These are phyloP conservation scores for Lordiphosa clarofinis DNA, from an alignment of 1,140 invertebrate genomes.

Conservation along the genomic window DNA sequence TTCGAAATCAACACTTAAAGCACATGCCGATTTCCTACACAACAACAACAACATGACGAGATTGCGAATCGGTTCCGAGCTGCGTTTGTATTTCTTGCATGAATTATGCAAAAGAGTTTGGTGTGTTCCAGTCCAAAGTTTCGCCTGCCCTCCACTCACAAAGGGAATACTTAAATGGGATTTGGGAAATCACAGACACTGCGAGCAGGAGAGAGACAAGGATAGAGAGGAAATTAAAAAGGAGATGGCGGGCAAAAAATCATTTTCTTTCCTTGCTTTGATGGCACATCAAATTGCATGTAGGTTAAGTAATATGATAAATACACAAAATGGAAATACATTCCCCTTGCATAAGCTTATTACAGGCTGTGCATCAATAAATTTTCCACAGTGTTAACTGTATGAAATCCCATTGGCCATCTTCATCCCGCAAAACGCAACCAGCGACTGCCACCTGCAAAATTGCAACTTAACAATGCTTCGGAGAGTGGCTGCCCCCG, in stretches of 20 bases:
- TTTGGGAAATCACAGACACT: slow-evolving; percentile 65
- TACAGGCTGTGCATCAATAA: slow-evolving; percentile 60
- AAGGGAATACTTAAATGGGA: slow-evolving; percentile 74
- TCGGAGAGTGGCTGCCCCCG: slow-evolving; percentile 27
- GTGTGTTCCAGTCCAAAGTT: slow-evolving; percentile 20
- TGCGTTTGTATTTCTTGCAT: slow-evolving; percentile 51
- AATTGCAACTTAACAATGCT: slow-evolving; percentile 76
- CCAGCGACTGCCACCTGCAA: slow-evolving; percentile 55
- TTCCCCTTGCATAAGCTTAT: slow-evolving; percentile 32
- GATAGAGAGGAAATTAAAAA: slow-evolving; percentile 32
- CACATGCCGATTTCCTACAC: slow-evolving; percentile 14
- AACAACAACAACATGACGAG: slow-evolving; percentile 21
- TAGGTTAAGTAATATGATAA: slow-evolving; percentile 52
- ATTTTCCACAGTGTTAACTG: slow-evolving; percentile 68
- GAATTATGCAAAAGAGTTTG: slow-evolving; percentile 72
- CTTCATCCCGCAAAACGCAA: slow-evolving; percentile 18
- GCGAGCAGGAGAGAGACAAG: slow-evolving; percentile 5
- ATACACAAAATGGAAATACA: slow-evolving; percentile 27
- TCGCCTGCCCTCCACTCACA: slow-evolving; percentile 41
- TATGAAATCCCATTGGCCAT: slow-evolving; percentile 61
- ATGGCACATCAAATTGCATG: slow-evolving; percentile 63
- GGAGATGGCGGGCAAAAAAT: slow-evolving; percentile 17
- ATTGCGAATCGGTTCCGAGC: slow-evolving; percentile 16
- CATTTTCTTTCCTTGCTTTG: slow-evolving; percentile 38
- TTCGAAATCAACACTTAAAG: slow-evolving; percentile 34